Conservation (phyloP, 2,888 invertebrate genomes). For the Scaptomyza tumidula region DNA sequence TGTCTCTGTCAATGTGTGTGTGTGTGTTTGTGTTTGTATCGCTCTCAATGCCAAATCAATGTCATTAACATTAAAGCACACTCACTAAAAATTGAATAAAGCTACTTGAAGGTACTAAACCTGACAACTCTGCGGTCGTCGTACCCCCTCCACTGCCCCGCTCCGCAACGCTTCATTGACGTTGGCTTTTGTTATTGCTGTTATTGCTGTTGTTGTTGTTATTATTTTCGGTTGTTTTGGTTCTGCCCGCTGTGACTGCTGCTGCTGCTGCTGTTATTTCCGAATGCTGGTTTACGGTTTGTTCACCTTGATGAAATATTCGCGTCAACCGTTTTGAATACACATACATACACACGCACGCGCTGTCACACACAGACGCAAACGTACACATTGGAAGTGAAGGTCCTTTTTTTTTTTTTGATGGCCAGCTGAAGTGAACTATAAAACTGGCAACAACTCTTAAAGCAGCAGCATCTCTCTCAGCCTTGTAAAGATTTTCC, state of each 20-base stretch:
- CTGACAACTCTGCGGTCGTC: conserved; percentile 48
- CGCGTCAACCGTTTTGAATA: conserved; percentile 69
- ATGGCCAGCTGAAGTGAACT: conserved; percentile 56
- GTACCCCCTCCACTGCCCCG: conserved; percentile 17
- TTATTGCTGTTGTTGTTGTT: conserved; percentile 24
- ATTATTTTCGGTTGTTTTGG: conserved; percentile 25
- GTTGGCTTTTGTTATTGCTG: conserved; percentile 22
- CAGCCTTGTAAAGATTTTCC: conserved; percentile 71
- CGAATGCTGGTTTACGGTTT: conserved; percentile 68
- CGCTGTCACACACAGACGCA: conserved; percentile 38
- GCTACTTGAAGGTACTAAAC: conserved; percentile 68
- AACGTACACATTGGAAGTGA: conserved; percentile 45
- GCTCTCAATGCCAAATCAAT: conserved; percentile 77
- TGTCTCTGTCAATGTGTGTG: conserved; percentile 22
- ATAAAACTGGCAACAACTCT: conserved; percentile 44
- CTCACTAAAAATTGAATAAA: conserved; percentile 79
- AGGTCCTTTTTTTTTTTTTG: conserved; percentile 70
- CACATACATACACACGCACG: conserved; percentile 55
- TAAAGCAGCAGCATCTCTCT: conserved; percentile 43
- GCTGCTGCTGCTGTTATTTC: conserved; percentile 38
- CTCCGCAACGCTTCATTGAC: conserved; percentile 45
- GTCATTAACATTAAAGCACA: conserved; percentile 78
- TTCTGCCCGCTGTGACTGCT: conserved; percentile 18
- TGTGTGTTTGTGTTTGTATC: conserved; percentile 34
- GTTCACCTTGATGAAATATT: conserved; percentile 72